Conservation (phyloP, 2,888 invertebrate genomes). For the Noctua pronuba region DNA sequence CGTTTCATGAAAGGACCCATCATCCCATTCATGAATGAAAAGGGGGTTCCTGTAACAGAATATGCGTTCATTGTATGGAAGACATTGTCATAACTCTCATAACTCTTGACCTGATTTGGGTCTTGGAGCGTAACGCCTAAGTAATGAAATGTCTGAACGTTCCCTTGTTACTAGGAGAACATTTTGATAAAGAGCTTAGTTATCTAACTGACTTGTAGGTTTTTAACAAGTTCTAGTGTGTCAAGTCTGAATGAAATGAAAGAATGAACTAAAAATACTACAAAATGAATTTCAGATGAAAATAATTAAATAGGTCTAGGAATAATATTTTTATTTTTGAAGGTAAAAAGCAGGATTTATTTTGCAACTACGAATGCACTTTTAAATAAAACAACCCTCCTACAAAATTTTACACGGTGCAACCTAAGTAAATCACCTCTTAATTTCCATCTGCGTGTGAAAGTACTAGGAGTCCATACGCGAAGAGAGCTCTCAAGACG, state of each 20-base stretch:
- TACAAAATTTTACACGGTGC: neutral
- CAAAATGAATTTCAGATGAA: neutral
- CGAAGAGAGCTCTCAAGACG: constrained; percentile 46
- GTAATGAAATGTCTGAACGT: constrained; percentile 42
- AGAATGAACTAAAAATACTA: neutral
- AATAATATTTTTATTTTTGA: neutral
- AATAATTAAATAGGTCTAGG: neutral
- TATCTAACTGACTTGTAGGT: neutral
- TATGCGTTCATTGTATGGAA: constrained; percentile 31
- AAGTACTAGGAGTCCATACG: constrained; percentile 53
- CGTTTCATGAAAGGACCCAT: constrained; percentile 10
- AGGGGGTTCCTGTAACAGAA: constrained; percentile 20
- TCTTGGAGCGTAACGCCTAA: constrained; percentile 32
- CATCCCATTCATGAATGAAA: constrained; percentile 22
- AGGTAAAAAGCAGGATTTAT: neutral
- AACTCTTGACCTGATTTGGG: constrained; percentile 46
- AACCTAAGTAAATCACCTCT: constrained; percentile 9
- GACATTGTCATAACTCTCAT: constrained; percentile 30
- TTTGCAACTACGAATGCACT: neutral
- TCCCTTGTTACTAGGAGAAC: constrained; percentile 21
- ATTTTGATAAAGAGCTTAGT: constrained; percentile 7
- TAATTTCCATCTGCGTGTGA: constrained; percentile 30
- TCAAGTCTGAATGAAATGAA: neutral
- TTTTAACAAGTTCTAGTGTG: neutral
- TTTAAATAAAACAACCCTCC: neutral